Conservation (phyloP, 2,888 invertebrate species). For the Drosophila nigricruria region DNA sequence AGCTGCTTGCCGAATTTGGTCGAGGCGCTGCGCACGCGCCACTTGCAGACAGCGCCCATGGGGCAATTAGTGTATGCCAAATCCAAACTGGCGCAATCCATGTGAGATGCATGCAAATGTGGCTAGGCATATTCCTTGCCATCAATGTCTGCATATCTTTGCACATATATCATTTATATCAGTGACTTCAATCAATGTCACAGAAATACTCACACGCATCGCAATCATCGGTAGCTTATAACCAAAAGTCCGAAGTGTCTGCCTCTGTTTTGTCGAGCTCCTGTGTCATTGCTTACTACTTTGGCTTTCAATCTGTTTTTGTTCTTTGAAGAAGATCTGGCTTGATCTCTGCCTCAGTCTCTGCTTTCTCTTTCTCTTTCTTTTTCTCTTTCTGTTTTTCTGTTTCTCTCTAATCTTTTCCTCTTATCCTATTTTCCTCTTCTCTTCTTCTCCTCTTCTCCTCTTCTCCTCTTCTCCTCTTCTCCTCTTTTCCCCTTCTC, state of each 20-base stretch:
- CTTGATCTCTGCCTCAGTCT: neutral
- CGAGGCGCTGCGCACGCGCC: slow-evolving; percentile 46
- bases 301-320: neutral
- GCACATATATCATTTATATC: neutral
- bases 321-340: too few species aligned
- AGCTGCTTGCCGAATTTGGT: slow-evolving; percentile 9
- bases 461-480: neutral
- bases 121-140: neutral
- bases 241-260: neutral
- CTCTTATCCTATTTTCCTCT: too few species aligned
- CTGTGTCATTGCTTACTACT: neutral
- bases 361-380: neutral
- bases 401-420: neutral
- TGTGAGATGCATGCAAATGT: slow-evolving; percentile 38
- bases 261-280: neutral
- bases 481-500: too few species aligned
- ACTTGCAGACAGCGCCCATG: slow-evolving; percentile 2
- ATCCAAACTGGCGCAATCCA: slow-evolving; percentile 10
- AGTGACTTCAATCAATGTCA: neutral
- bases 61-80: slow-evolving; percentile 23
- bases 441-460: too few species aligned
- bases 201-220: neutral
- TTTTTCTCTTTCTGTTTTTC: too few species aligned
- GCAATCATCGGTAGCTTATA: neutral
- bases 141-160: neutral